Evolutionary conservation across 2,797 vertebrate genomes (phyloP).

Genomic region (Pagetopsis macropterus): DNA sequence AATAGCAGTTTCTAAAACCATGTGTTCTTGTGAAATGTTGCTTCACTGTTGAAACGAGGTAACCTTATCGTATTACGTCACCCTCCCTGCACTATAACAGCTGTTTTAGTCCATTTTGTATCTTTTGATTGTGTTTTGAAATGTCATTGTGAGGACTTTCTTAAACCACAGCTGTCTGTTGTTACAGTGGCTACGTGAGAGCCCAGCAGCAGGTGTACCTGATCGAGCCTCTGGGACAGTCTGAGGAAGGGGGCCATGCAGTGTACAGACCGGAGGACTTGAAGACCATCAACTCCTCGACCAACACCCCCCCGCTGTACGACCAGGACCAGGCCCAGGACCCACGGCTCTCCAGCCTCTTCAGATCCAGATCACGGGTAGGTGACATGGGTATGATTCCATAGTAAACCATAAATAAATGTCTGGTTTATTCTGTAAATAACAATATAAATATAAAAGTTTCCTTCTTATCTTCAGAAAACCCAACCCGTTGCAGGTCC

Average conservation of each 20-base stretch:
- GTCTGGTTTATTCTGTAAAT: not conserved
- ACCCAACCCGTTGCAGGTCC: slow-evolving; percentile 43
- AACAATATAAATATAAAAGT: not conserved
- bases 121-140: not conserved
- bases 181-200: slow-evolving; percentile 85
- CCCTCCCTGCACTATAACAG: not conserved
- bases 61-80: not conserved
- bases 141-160: not conserved
- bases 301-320: slow-evolving; percentile 53
- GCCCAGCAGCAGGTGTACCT: slow-evolving; percentile 81
- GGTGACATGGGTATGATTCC: not conserved
- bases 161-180: not conserved
- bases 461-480: slow-evolving; percentile 70
- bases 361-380: slow-evolving; percentile 84
- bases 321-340: slow-evolving; percentile 62
- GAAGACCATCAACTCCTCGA: slow-evolving; percentile 53
- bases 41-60: not conserved
- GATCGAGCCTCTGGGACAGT: slow-evolving; percentile 86
- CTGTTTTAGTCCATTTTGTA: not conserved
- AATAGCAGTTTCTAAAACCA: not conserved
- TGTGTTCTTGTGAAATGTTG: slow-evolving; percentile 28
- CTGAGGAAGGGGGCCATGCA: slow-evolving; percentile 73
- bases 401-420: not conserved
- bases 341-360: slow-evolving; percentile 74
- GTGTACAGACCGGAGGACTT: slow-evolving; percentile 85